Evolutionary conservation across 2,797 vertebrate genomes (phyloP).

Genomic region (Sciaenops ocellatus): DNA sequence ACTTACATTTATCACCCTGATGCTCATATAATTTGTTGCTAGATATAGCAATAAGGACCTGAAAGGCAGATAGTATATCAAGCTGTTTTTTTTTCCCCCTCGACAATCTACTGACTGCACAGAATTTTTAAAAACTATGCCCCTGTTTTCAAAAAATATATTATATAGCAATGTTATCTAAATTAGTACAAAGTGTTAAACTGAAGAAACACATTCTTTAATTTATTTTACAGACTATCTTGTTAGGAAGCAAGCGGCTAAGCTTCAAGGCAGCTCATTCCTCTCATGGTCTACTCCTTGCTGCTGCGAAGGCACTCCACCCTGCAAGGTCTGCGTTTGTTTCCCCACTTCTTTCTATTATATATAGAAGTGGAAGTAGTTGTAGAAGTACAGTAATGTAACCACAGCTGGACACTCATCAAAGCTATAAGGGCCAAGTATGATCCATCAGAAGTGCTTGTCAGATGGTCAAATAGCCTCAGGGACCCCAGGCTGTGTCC

Average conservation of each 20-base stretch:
- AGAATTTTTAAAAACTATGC: background rate
- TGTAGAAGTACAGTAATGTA: too few relatives aligned
- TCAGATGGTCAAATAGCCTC: background rate
- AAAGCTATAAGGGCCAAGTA: conserved; percentile 8
- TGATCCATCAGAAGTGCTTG: background rate
- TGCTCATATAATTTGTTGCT: background rate
- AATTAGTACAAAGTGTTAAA: conserved; percentile 8
- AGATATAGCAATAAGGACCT: background rate
- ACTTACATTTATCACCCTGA: background rate
- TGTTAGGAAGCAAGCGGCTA: conserved; percentile 11
- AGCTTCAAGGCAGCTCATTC: conserved; percentile 20
- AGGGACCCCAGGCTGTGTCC: background rate
- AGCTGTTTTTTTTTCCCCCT: background rate
- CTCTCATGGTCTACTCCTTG: background rate
- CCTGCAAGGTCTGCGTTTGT: conserved; percentile 20
- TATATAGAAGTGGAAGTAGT: conserved; percentile 21
- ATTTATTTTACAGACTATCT: conserved; percentile 23
- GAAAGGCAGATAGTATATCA: background rate
- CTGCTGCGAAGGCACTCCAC: conserved; percentile 21
- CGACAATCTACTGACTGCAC: background rate
- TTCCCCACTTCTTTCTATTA: conserved; percentile 8
- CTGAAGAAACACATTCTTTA: conserved; percentile 5
- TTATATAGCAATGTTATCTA: background rate
- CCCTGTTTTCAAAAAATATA: background rate
- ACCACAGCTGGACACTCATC: conserved; percentile 31